Evolutionary conservation across 92 coral and sea anemone genomes (phyloP).

Genomic region (Porites cylindrica): DNA sequence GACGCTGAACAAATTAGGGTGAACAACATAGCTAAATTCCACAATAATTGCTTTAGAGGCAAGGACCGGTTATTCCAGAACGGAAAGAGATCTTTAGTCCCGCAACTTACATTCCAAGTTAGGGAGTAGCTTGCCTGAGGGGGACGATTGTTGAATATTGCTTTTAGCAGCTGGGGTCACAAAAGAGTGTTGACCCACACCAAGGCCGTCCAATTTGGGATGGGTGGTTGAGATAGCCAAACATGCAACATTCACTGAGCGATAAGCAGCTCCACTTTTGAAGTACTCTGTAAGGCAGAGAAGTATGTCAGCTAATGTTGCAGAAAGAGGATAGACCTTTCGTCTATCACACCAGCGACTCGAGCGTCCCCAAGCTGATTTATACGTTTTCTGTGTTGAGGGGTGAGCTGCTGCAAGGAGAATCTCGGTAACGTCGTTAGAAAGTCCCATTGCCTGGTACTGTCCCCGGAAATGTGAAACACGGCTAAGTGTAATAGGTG

Average conservation of each 20-base stretch:
- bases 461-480: conserved; percentile 28
- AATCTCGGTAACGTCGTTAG: conserved; percentile 24
- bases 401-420: conserved; percentile 59
- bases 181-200: background rate
- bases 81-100: background rate
- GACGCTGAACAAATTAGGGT: background rate
- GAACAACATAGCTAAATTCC: too few relatives aligned
- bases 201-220: conserved; percentile 25
- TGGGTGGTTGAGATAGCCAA: conserved; percentile 42
- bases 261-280: conserved; percentile 32
- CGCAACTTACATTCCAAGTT: background rate
- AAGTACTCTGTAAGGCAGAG: conserved; percentile 20
- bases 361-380: conserved; percentile 57
- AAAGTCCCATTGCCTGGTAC: conserved; percentile 47
- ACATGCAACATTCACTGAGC: conserved; percentile 31
- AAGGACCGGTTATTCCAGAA: too few relatives aligned
- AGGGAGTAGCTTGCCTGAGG: conserved; percentile 6
- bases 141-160: background rate
- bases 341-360: conserved; percentile 44
- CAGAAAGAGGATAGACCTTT: conserved; percentile 58
- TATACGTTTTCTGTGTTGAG: conserved; percentile 53
- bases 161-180: background rate
- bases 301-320: conserved; percentile 31
- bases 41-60: too few relatives aligned
- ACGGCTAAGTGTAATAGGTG: conserved; percentile 45